These are phyloP conservation scores for Trematocara caparti DNA, from an alignment of 2,797 vertebrate genomes.

Conservation along the genomic window DNA sequence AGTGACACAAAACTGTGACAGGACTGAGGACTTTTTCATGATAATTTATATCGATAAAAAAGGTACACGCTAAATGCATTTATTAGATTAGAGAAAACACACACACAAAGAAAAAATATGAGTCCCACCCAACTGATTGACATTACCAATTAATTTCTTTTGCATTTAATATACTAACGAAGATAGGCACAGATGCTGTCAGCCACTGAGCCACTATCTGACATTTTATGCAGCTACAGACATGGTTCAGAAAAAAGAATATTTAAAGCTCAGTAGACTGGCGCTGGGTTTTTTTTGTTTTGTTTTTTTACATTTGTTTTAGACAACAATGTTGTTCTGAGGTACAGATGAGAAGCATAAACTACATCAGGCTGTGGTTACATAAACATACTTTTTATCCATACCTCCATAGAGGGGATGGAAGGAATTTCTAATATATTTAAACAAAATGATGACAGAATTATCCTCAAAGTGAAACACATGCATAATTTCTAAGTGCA, in stretches of 20 bases:
- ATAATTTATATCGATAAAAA: not conserved
- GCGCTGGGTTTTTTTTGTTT: accelerated
- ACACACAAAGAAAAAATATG: not conserved
- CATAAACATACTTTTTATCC: not conserved
- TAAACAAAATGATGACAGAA: not conserved
- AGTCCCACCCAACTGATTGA: not conserved
- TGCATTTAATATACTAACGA: not conserved
- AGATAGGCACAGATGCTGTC: not conserved
- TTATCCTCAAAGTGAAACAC: not conserved
- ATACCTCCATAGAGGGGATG: not conserved
- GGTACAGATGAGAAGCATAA: not conserved
- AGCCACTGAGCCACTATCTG: not conserved
- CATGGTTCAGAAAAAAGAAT: not conserved
- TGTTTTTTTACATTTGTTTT: not conserved
- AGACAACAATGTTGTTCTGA: not conserved
- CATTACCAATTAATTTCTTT: not conserved
- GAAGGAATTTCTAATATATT: not conserved
- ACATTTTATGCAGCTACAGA: not conserved
- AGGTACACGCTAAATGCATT: not conserved
- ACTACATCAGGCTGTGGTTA: not conserved
- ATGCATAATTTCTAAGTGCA: not conserved
- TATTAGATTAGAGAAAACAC: not conserved
- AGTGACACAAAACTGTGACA: not conserved
- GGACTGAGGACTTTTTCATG: not conserved
- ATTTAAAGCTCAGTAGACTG: not conserved